A percentile compares a stretch with the other conserved stretches of the same genome.
phyloP scores from a whole-genome alignment of 2,113 vertebrate genomes.

The Scomber scombrus region DNA sequence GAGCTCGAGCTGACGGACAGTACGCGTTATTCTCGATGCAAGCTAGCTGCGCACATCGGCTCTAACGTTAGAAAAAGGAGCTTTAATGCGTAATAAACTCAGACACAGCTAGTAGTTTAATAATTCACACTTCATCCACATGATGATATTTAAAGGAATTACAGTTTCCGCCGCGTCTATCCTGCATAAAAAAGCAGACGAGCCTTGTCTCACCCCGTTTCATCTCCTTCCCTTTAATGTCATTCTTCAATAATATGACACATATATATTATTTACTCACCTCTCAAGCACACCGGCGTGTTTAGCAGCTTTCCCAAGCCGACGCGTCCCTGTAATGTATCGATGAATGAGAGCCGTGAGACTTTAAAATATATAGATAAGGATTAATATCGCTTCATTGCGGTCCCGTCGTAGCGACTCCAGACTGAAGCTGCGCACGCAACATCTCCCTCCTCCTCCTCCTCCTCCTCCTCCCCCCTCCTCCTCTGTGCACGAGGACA shows the following conservation, averaged over 20 bases:
- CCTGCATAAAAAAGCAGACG: not conserved
- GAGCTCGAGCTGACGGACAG: slow-evolving; percentile 18
- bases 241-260: slow-evolving; percentile 22
- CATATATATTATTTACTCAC: slow-evolving; percentile 42
- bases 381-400: slow-evolving; percentile 67
- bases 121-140: not conserved
- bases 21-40: not conserved
- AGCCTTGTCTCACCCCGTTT: slow-evolving; percentile 26
- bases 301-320: not conserved
- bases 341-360: not conserved
- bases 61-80: not conserved
- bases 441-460: slow-evolving; percentile 45
- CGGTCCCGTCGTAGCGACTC: slow-evolving; percentile 64
- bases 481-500: not conserved
- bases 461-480: not conserved
- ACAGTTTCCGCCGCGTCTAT: not conserved
- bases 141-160: not conserved
- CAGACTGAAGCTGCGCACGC: slow-evolving; percentile 82
- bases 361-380: slow-evolving; percentile 50
- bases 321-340: not conserved
- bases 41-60: slow-evolving; percentile 53
- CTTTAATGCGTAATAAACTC: not conserved
- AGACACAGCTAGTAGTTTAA: not conserved
- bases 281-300: slow-evolving; percentile 3
- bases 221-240: slow-evolving; percentile 42